phyloP scores from a whole-genome alignment of 2,888 invertebrate species.

The Cordilura impudica region DNA sequence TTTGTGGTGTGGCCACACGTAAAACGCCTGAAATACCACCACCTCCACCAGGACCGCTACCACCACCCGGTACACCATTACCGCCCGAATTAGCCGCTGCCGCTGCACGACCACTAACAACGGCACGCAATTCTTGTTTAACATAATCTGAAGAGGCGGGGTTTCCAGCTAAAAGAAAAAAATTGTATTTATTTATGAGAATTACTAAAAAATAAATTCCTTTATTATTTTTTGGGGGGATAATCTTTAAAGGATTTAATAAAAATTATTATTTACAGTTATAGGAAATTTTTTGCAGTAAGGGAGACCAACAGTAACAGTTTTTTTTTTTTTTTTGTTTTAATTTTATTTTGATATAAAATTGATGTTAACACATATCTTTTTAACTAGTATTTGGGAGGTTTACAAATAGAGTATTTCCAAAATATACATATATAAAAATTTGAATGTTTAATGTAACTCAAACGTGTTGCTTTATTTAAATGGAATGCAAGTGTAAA shows the following conservation, averaged over 20 bases:
- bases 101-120: conserved; percentile 88
- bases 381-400: background rate
- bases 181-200: conserved; percentile 4
- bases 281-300: conserved; percentile 6
- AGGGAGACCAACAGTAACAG: conserved; percentile 31
- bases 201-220: too few species aligned
- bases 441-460: background rate
- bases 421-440: conserved; percentile 1
- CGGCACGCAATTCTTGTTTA: conserved; percentile 92
- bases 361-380: background rate
- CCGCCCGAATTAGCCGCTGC: conserved; percentile 69
- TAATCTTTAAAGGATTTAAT: conserved; percentile 32
- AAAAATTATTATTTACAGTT: conserved; percentile 18
- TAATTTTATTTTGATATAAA: conserved; percentile 5
- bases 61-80: conserved; percentile 66
- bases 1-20: conserved; percentile 74
- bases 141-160: conserved; percentile 90
- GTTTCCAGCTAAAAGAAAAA: conserved; percentile 78
- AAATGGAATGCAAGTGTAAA: background rate
- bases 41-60: conserved; percentile 52
- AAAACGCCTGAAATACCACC: conserved; percentile 60
- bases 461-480: background rate
- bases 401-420: conserved; percentile 23
- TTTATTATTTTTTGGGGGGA: too few species aligned
- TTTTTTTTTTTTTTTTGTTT: conserved; percentile 5